Base-by-base conservation (phyloP, 2,888 invertebrate genomes). In the Perizoma affinitatum region DNA sequence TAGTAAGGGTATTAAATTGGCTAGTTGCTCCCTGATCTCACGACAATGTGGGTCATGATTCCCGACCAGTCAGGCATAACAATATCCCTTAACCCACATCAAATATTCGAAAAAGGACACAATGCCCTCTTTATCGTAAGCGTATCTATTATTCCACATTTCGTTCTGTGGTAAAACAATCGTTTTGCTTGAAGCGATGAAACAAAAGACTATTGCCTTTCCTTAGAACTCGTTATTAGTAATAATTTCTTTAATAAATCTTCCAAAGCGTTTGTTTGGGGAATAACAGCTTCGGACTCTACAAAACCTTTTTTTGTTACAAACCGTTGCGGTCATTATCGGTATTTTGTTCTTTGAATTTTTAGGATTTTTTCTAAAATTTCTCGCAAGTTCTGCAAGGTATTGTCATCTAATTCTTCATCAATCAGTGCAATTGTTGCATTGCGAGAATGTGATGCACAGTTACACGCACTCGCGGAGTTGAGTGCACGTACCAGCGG, bases 401-500 rank as follows among this genome's bases (percentile, higher is more conserved):
- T n/a, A 49, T 63, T 55, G 53, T 63, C 58, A 48, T 52, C 60
- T 55, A 38, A 22, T 66, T 64, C 70, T 59, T 57, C 54, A 59
- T 63, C 63, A 69, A 65, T 74, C 61, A 71, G 70, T 72, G 72
- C 70, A 69, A 69, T 78, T 69, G 72, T 72, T 66, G 76, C 79
- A 73, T 79, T 75, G 80, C 74, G 72, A 79, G 78, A 82, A 75
- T 75, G 76, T 71, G 71, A 76, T 80, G 79, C 86, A 87, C 88
- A 87, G 88, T 90, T 90, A 89, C 81, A 83, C 85, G 87, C 80
- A 86, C 84, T 84, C 78, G 80, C 76, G 70, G 85, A 86, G 89
- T 88, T 88, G 88, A 91, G 83, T 88, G 90, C 88, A 85, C 90
- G 86, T 79, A 78, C 79, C 75, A 70, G 82, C 88, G 91, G 91